These are phyloP conservation scores for Aurelia aurita complex sp. Pacific DNA, from an alignment of 30 jellyfish, hydroid and myxozoan species.

Conservation along the genomic window DNA sequence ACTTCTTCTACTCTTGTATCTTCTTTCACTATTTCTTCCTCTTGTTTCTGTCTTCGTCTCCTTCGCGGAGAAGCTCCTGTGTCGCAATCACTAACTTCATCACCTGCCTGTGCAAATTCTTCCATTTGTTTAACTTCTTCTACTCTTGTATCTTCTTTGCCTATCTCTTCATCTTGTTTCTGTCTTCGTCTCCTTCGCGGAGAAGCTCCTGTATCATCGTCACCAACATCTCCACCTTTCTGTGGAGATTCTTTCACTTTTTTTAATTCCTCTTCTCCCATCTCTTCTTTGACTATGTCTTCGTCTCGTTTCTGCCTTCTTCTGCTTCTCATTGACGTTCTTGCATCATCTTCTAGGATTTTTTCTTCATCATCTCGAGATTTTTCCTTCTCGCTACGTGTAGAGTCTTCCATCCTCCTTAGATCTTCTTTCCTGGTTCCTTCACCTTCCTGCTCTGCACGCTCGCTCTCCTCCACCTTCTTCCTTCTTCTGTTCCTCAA, in stretches of 20 bases:
- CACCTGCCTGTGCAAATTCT: too few species aligned
- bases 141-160: too few species aligned
- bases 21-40: neutral
- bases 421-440: too few species aligned
- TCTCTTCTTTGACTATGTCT: too few species aligned
- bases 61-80: neutral
- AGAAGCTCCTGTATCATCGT: neutral
- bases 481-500: slow-evolving; percentile 6
- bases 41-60: slow-evolving; percentile 1
- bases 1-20: too few species aligned
- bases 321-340: neutral
- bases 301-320: neutral
- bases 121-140: too few species aligned
- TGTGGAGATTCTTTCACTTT: too few species aligned
- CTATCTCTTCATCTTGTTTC: neutral
- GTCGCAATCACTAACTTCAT: neutral
- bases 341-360: neutral
- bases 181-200: neutral
- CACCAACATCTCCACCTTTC: too few species aligned
- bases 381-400: too few species aligned
- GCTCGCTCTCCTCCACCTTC: slow-evolving; percentile 17
- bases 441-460: slow-evolving; percentile 15
- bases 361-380: too few species aligned
- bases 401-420: too few species aligned
- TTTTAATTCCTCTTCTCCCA: too few species aligned